Percentiles rank a stretch among this genome's conserved stretches.
phyloP scores from a whole-genome alignment of 2,797 vertebrate species.

The Triplophysa yarkandensis region DNA sequence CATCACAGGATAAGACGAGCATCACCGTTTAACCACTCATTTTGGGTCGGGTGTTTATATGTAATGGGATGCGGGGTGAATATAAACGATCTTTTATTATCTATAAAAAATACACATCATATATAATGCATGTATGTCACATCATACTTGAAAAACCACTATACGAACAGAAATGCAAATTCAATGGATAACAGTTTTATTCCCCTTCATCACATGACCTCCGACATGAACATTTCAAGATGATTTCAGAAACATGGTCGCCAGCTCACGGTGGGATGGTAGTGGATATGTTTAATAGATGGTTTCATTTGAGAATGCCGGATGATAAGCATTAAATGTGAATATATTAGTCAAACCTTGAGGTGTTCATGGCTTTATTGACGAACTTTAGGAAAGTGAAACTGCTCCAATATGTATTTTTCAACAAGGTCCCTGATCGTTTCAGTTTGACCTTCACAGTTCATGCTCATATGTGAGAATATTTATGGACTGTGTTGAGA shows the following conservation, averaged over 20 bases:
- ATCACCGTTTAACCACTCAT: background rate
- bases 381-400: background rate
- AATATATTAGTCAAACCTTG: background rate
- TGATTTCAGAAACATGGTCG: background rate
- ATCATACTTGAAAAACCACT: too few species aligned
- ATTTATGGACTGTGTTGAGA: background rate
- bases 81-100: background rate
- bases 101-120: background rate
- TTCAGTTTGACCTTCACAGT: background rate
- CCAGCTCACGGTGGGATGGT: background rate
- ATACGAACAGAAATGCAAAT: background rate
- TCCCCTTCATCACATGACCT: background rate
- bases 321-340: background rate
- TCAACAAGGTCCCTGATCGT: background rate
- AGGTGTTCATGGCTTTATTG: background rate
- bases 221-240: background rate
- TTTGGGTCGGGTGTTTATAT: background rate
- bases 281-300: background rate
- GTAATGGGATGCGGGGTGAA: background rate
- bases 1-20: background rate
- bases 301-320: background rate
- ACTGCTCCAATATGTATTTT: background rate
- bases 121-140: background rate
- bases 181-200: too few species aligned
- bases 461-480: background rate